Conservation (phyloP, 2,113 vertebrate genomes). For the Cyphomyrus discorhynchus region DNA sequence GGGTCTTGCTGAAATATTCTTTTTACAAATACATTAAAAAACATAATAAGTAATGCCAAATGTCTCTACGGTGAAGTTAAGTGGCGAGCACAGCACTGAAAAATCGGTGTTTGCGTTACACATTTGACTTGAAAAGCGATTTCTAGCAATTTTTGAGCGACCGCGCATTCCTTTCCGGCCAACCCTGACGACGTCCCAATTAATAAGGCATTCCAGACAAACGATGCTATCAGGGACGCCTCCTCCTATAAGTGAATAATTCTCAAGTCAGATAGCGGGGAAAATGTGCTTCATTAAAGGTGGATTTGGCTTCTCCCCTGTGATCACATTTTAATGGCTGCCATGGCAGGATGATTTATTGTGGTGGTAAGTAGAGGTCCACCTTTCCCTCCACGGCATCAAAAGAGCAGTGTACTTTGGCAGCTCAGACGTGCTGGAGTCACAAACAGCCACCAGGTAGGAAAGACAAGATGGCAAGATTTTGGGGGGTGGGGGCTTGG, state of each 20-base stretch:
- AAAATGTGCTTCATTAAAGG: slow-evolving; percentile 26
- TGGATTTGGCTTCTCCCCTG: slow-evolving; percentile 26
- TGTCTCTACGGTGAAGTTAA: neutral
- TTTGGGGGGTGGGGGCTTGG: neutral
- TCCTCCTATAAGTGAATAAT: slow-evolving; percentile 7
- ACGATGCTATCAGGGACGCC: neutral
- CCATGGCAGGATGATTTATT: slow-evolving; percentile 39
- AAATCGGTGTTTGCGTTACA: neutral
- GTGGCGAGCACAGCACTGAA: neutral
- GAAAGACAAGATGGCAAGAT: neutral
- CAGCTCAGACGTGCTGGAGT: neutral
- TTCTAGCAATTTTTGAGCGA: neutral
- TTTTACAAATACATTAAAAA: neutral
- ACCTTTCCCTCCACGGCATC: neutral
- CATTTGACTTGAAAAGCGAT: neutral
- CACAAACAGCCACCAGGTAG: neutral
- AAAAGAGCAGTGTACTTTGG: neutral
- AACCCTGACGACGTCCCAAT: neutral
- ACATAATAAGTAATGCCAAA: neutral
- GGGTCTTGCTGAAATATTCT: neutral
- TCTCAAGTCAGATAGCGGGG: neutral
- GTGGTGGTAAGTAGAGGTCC: slow-evolving; percentile 19
- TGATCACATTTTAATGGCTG: slow-evolving; percentile 36
- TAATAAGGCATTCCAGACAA: neutral
- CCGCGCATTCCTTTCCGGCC: neutral